Evolutionary conservation across 2,113 vertebrate genomes (phyloP), one percentile per base, ranked within the genome.

Genomic region (Gadus macrocephalus): DNA sequence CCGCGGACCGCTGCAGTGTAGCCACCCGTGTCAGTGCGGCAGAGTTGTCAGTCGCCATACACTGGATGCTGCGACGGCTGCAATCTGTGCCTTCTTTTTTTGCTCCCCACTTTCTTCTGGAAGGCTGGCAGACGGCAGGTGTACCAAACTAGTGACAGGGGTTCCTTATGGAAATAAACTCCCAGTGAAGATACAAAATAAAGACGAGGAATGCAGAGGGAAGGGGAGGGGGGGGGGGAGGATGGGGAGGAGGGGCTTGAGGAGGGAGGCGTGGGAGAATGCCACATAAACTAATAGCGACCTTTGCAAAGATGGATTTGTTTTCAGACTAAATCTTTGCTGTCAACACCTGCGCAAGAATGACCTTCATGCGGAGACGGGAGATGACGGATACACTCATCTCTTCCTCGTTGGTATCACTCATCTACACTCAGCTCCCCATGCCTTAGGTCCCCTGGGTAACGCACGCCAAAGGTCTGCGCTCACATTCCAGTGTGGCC

Each of bases 251-350:
- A 70, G 62, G 63, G 27, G 66, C 62, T 11, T 3, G 9, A 12
- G 20, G 19, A 22, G 20, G 6, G 17, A 61, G n/a, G 62, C 78
- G 77, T 83, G 91, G 89, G 92, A 89, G 22, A 64, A 55, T 20
- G 68, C 58, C 67, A 25, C 88, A 66, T 19, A 91, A 93, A 94
- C 92, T 93, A 94, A 96, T 89, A 89, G 91, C 83, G 94, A 96
- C 95, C 95, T 97, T 97, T 96, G 80, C 64, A 92, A 92, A 95
- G 94, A 96, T 96, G 93, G 94, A 97, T 97, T 94, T 96, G 94
- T 96, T 95, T 95, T 93, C 92, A 91, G 92, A 94, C 92, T 93
- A 89, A 91, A 80, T 63, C 81, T 79, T 90, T 85, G 63, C 64
- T 89, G 85, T 95, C 92, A 92, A 79, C 78, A 53, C 88, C 87